phyloP scores from a whole-genome alignment of 2,797 vertebrate genomes.

The Spheniscus humboldti region DNA sequence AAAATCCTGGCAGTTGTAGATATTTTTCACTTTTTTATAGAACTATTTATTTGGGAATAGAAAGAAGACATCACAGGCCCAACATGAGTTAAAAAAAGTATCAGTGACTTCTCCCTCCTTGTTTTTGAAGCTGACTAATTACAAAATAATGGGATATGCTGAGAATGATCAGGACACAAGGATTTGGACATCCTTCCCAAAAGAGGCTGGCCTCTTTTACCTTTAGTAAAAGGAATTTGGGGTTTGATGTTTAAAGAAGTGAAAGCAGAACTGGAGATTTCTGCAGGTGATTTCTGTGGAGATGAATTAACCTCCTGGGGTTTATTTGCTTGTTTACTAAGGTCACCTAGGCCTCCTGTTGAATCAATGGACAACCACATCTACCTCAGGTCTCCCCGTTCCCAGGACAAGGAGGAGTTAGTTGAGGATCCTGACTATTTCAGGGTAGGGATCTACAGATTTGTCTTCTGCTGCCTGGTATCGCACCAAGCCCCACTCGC shows the following conservation, averaged over 20 bases:
- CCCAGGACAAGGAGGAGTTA: not conserved
- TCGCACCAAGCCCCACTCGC: rapidly evolving
- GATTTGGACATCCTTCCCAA: not conserved
- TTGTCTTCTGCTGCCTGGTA: not conserved
- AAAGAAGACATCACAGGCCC: not conserved
- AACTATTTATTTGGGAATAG: not conserved
- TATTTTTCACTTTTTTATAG: not conserved
- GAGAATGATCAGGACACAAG: not conserved
- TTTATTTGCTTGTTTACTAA: not conserved
- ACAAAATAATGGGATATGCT: not conserved
- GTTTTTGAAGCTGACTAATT: not conserved
- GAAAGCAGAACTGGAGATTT: not conserved
- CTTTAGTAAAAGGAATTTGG: not conserved
- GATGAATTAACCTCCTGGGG: not conserved
- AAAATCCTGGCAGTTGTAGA: not conserved
- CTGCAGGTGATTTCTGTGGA: not conserved
- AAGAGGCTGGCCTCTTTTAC: not conserved
- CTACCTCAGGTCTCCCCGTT: not conserved
- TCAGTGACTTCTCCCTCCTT: not conserved
- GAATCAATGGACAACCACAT: not conserved
- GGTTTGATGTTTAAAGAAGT: not conserved
- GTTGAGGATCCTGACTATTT: not conserved
- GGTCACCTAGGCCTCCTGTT: not conserved
- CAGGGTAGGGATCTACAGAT: not conserved
- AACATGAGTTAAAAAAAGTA: not conserved